Conservation (phyloP, 2,888 invertebrate genomes). For the Heliconius sara region DNA sequence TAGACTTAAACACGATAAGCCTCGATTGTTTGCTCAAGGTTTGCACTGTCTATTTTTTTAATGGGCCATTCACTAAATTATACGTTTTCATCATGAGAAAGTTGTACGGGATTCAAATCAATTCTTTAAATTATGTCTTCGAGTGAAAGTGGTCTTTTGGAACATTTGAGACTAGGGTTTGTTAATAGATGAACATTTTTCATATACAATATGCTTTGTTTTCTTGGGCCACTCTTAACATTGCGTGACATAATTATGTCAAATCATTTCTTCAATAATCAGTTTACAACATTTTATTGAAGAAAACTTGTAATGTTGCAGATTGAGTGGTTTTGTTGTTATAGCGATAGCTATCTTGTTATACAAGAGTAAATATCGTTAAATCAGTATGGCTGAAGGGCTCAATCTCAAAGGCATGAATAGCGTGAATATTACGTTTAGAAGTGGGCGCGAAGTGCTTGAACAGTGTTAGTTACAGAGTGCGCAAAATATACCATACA, state of each 20-base stretch:
- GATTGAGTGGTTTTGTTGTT: constrained; percentile 64
- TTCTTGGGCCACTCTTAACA: background rate
- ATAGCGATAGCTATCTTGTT: constrained; percentile 62
- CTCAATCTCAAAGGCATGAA: constrained; percentile 62
- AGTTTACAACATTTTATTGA: constrained; percentile 44
- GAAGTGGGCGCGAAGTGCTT: constrained; percentile 73
- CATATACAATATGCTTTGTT: constrained; percentile 27
- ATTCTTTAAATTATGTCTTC: constrained; percentile 62
- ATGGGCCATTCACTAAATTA: constrained; percentile 74
- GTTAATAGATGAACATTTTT: constrained; percentile 28
- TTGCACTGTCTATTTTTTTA: constrained; percentile 64
- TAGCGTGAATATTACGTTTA: constrained; percentile 67
- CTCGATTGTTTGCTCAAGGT: constrained; percentile 66
- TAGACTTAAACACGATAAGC: constrained; percentile 61
- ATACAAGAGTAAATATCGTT: constrained; percentile 70
- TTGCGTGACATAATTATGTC: background rate
- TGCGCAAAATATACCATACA: constrained; percentile 74
- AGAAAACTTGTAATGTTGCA: constrained; percentile 42
- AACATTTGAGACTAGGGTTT: constrained; percentile 42
- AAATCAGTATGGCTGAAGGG: constrained; percentile 61
- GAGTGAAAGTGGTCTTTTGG: constrained; percentile 67
- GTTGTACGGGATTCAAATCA: constrained; percentile 68
- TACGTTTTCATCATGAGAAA: constrained; percentile 72
- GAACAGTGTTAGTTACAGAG: constrained; percentile 71
- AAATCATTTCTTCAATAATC: background rate